phyloP scores from a whole-genome alignment of 2,888 invertebrate genomes.

The Erpobdella octoculata region DNA sequence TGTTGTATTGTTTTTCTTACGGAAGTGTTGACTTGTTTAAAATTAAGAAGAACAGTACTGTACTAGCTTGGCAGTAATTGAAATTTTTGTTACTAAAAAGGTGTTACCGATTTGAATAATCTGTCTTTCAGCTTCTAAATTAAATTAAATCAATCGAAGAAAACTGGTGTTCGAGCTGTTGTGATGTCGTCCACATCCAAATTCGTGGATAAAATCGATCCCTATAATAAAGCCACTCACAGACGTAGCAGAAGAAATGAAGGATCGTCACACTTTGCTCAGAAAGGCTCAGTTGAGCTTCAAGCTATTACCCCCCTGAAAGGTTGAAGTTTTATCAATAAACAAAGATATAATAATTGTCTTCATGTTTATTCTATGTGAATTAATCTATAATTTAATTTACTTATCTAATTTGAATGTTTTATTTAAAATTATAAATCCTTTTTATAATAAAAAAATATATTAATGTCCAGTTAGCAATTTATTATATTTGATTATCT shows the following conservation, averaged over 20 bases:
- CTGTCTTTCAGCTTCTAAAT: too few relatives aligned
- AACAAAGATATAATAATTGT: not conserved
- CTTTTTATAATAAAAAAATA: not conserved
- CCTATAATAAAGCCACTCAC: conserved; percentile 67
- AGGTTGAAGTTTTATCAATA: conserved; percentile 60
- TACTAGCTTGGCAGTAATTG: too few relatives aligned
- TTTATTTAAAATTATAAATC: not conserved
- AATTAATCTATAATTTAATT: not conserved
- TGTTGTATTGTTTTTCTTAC: too few relatives aligned
- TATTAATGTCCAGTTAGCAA: too few relatives aligned
- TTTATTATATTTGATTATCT: too few relatives aligned
- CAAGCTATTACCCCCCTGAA: conserved; percentile 90
- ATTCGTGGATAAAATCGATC: conserved; percentile 36
- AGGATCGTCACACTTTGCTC: conserved; percentile 95
- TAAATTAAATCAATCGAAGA: too few relatives aligned
- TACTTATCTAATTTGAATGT: not conserved
- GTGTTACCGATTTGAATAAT: too few relatives aligned
- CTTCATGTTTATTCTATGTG: not conserved
- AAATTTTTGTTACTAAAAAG: too few relatives aligned
- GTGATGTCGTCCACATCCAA: conserved; percentile 34
- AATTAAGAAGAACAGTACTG: too few relatives aligned
- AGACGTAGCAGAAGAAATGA: conserved; percentile 98
- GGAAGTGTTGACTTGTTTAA: too few relatives aligned
- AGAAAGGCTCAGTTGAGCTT: conserved; percentile 92
- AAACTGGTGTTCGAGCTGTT: too few relatives aligned